These are phyloP conservation scores for Acheta domesticus DNA, from an alignment of 2,888 invertebrate genomes.

Conservation along the genomic window DNA sequence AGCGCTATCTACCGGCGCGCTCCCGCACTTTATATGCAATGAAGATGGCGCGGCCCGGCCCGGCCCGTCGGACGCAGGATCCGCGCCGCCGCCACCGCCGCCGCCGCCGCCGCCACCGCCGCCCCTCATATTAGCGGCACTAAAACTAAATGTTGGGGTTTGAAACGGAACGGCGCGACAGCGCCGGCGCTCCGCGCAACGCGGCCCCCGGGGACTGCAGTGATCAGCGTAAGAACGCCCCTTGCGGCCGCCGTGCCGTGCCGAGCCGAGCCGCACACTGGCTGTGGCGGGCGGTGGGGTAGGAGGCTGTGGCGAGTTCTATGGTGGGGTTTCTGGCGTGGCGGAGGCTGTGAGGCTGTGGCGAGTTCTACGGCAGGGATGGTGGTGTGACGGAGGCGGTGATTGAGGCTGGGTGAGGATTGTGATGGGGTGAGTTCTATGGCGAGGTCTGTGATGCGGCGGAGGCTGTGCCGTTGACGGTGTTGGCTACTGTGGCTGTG, in stretches of 20 bases:
- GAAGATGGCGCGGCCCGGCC: not conserved
- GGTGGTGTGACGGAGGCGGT: too few species aligned
- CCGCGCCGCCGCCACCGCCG: not conserved
- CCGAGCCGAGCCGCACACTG: too few species aligned
- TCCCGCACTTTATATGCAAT: constrained; percentile 1
- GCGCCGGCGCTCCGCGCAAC: not conserved
- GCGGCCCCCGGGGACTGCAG: not conserved
- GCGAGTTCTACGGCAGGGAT: too few species aligned
- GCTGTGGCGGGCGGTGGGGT: not conserved
- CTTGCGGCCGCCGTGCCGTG: not conserved
- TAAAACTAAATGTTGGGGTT: constrained; percentile 18
- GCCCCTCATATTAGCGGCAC: not conserved
- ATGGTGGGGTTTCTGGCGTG: too few species aligned
- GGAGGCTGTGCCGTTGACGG: too few species aligned
- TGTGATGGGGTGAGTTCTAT: too few species aligned
- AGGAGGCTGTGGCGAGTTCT: too few species aligned
- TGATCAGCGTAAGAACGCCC: constrained; percentile 1
- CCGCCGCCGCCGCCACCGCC: not conserved
- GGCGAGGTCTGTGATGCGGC: too few species aligned
- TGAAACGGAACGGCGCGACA: not conserved
- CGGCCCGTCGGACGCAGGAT: not conserved
- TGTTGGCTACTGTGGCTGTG: too few species aligned
- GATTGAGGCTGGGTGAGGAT: too few species aligned
- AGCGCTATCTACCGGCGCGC: not conserved
- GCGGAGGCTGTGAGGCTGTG: too few species aligned